Evolutionary conservation across 2,797 vertebrate species (phyloP).

Genomic region (Karalla daura): DNA sequence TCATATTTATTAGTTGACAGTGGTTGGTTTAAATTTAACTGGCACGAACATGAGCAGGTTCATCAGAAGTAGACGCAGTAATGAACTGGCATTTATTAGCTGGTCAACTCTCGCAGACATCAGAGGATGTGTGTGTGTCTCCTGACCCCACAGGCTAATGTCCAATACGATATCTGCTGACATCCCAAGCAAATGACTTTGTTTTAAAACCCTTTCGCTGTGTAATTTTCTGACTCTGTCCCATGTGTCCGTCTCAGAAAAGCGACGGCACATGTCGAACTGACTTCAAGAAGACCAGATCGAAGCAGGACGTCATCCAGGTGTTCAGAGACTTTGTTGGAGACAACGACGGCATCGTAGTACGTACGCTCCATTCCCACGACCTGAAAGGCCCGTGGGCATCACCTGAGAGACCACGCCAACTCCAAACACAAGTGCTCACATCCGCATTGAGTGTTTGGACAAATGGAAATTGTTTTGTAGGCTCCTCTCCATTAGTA

Average conservation of each 20-base stretch:
- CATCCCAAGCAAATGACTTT: background rate
- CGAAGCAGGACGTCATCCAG: slow-evolving; percentile 88
- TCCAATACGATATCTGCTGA: background rate
- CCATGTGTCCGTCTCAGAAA: slow-evolving; percentile 82
- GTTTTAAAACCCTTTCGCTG: background rate
- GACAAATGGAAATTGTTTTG: slow-evolving; percentile 15
- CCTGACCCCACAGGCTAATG: background rate
- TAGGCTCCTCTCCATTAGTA: slow-evolving; percentile 12
- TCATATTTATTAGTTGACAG: too few species aligned
- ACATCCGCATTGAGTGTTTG: slow-evolving; percentile 39
- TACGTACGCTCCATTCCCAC: too few species aligned
- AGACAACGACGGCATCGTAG: slow-evolving; percentile 87
- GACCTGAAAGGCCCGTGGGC: too few species aligned
- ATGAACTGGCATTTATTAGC: too few species aligned
- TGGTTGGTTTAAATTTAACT: too few species aligned
- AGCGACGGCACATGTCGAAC: slow-evolving; percentile 93
- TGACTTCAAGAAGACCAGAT: slow-evolving; percentile 96
- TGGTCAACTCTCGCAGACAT: too few species aligned
- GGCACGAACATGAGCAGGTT: too few species aligned
- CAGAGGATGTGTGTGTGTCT: too few species aligned
- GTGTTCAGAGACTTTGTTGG: slow-evolving; percentile 93
- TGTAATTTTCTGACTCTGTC: background rate
- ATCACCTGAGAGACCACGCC: slow-evolving; percentile 12
- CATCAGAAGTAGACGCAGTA: too few species aligned
- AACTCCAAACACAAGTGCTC: slow-evolving; percentile 17